Percentiles rank a stretch among this genome's conserved stretches.
Conservation (phyloP, 2,113 vertebrate genomes). For the Pristiophorus japonicus region DNA sequence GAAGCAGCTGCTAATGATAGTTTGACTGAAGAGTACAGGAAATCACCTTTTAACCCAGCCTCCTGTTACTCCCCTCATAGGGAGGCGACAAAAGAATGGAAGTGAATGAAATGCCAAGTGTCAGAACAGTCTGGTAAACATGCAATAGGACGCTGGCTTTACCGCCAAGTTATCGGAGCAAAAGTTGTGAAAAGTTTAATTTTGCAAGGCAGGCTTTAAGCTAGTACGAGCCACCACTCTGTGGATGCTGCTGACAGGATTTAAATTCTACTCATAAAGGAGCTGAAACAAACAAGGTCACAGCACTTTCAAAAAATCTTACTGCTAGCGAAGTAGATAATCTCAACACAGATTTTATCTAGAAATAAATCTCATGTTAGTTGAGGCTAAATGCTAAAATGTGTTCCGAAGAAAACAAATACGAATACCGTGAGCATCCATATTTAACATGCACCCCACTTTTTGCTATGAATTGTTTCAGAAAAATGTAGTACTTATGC, state of each 20-base stretch:
- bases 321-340: neutral
- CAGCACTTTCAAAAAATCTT: neutral
- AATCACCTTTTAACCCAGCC: constrained; percentile 87
- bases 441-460: neutral
- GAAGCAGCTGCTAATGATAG: constrained; percentile 86
- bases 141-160: constrained; percentile 49
- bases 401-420: neutral
- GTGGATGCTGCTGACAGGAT: neutral
- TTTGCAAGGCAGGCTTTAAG: neutral
- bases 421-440: neutral
- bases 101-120: constrained; percentile 52
- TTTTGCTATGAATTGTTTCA: neutral
- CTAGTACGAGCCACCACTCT: neutral
- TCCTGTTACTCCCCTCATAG: constrained; percentile 74
- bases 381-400: neutral
- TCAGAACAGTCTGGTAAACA: constrained; percentile 48
- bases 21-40: constrained; percentile 73
- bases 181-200: neutral
- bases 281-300: neutral
- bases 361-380: neutral
- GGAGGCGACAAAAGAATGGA: constrained; percentile 66
- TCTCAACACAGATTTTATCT: neutral
- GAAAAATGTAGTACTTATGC: neutral
- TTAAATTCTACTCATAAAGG: neutral
- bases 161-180: neutral